Evolutionary conservation across 2,888 invertebrate genomes (phyloP).

Genomic region (Zonitis immaculata): DNA sequence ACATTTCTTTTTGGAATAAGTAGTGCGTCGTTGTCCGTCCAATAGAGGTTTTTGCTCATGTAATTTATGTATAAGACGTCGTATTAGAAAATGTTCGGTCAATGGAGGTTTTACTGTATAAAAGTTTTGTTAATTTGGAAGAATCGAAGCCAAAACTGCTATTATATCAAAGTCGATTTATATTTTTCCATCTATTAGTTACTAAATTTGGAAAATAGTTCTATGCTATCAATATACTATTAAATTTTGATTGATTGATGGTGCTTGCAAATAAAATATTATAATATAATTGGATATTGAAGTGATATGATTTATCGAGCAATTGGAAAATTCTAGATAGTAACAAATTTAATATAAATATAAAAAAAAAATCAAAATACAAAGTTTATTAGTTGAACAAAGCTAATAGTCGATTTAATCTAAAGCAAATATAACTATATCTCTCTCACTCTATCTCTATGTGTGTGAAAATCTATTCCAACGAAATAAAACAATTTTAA

Average conservation of each 20-base stretch:
- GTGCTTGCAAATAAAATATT: neutral
- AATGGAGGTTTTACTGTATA: no score
- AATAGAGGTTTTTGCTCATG: no score
- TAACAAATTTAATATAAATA: neutral
- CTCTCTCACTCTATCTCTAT: no score
- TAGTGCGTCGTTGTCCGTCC: no score
- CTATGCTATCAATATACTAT: neutral
- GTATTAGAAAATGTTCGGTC: no score
- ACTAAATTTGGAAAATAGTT: neutral
- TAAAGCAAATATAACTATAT: neutral
- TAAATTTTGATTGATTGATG: neutral
- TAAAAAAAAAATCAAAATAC: neutral
- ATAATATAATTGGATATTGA: neutral
- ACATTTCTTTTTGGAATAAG: no score
- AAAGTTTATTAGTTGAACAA: neutral
- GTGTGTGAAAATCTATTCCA: constrained; percentile 11
- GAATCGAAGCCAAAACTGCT: no score
- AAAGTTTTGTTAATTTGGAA: no score
- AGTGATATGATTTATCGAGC: neutral
- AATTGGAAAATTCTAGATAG: neutral
- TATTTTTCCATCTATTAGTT: neutral
- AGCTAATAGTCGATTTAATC: neutral
- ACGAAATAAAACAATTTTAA: constrained; percentile 7
- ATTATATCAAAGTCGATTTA: no score
- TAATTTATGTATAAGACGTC: no score